A percentile compares a stretch with the other conserved stretches of the same genome.
Evolutionary conservation across 1,140 invertebrate species (phyloP).

Genomic region (Diachasma alloeum): DNA sequence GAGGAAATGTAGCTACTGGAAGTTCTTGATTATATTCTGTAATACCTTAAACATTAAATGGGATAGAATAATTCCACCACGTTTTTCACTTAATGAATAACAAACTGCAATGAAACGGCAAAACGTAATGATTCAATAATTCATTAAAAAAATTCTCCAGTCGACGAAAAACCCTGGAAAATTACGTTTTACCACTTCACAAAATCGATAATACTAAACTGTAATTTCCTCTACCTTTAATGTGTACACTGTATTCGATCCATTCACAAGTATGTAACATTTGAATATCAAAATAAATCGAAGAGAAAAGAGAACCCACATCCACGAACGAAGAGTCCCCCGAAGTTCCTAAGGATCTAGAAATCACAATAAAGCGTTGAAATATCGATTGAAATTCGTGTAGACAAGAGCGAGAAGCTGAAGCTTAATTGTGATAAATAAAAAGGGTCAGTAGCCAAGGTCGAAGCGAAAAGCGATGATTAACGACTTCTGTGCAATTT

Average conservation of each 20-base stretch:
- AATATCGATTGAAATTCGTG: not conserved
- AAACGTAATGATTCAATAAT: no score
- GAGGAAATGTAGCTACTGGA: no score
- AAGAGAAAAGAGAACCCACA: not conserved
- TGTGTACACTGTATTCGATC: not conserved
- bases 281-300: not conserved
- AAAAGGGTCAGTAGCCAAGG: not conserved
- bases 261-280: not conserved
- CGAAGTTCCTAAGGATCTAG: conserved; percentile 37
- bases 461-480: not conserved
- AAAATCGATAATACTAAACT: not conserved
- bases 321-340: not conserved
- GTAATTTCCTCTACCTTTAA: not conserved
- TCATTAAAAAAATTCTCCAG: no score
- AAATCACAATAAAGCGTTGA: conserved; percentile 28
- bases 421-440: not conserved
- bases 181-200: not conserved
- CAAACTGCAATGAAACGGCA: no score
- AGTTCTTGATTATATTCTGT: no score
- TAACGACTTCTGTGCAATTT: conserved; percentile 32
- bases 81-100: no score
- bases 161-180: no score
- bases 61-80: no score
- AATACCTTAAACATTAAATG: no score
- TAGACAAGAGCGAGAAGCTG: not conserved